Conservation (phyloP, 2,888 invertebrate species). For the Pachycephus smyrnensis region DNA sequence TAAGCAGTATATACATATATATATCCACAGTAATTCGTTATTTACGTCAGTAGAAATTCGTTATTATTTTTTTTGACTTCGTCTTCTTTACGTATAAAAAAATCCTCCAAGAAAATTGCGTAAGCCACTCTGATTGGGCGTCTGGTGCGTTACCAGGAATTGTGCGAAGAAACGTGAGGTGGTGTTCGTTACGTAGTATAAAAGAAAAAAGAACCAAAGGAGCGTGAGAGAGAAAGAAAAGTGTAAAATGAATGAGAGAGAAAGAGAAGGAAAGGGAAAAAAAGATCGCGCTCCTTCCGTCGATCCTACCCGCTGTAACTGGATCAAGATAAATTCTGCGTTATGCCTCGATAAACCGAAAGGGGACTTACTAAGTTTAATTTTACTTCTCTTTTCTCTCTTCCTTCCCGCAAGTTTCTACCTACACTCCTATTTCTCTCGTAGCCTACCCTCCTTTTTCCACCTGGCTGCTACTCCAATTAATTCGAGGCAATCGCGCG, state of each 20-base stretch:
- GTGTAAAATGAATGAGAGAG: neutral
- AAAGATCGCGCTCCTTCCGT: neutral
- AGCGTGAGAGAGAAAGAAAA: neutral
- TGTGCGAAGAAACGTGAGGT: neutral
- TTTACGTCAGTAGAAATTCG: neutral
- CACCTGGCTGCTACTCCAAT: neutral
- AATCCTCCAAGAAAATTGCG: neutral
- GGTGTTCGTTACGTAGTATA: neutral
- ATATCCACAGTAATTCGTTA: neutral
- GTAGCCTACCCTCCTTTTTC: neutral
- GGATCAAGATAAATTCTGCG: neutral
- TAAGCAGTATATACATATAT: neutral
- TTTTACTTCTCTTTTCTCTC: neutral
- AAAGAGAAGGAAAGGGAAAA: neutral
- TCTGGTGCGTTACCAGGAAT: too few relatives aligned
- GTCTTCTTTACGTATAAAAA: neutral
- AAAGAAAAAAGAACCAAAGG: neutral
- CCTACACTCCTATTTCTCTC: neutral
- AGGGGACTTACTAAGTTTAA: neutral
- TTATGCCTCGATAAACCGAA: constrained; percentile 1
- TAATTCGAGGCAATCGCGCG: neutral
- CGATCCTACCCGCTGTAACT: neutral
- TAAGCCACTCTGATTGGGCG: neutral
- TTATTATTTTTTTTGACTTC: neutral
- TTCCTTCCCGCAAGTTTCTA: neutral